A percentile compares a stretch with the other conserved stretches of the same genome.
phyloP scores from a whole-genome alignment of 2,113 vertebrate genomes.

The Corythaixoides concolor region DNA sequence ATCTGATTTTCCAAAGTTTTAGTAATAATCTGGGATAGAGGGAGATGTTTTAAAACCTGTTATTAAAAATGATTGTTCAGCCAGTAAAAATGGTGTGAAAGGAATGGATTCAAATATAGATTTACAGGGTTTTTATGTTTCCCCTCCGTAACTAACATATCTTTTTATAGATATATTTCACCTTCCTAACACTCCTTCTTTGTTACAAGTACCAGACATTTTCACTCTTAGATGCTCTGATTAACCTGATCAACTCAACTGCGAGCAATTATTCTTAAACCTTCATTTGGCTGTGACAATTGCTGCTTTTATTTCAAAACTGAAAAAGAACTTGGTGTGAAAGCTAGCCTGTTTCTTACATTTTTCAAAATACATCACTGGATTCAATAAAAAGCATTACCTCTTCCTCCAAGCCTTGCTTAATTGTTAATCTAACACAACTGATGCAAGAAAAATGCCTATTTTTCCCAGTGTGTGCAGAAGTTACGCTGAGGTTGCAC shows the following conservation, averaged over 20 bases:
- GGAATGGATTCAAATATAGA: not conserved
- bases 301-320: not conserved
- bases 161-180: not conserved
- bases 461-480: not conserved
- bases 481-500: not conserved
- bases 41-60: not conserved
- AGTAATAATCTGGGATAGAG: not conserved
- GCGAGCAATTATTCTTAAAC: not conserved
- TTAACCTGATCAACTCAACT: not conserved
- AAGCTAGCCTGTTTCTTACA: not conserved
- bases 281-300: not conserved
- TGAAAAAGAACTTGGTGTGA: not conserved
- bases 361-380: not conserved
- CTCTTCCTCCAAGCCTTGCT: not conserved
- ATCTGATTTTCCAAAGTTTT: not conserved
- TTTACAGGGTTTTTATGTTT: constrained; percentile 12
- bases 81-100: not conserved
- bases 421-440: not conserved
- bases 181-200: not conserved
- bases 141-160: not conserved
- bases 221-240: not conserved
- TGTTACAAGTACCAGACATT: not conserved
- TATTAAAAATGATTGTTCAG: not conserved
- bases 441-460: not conserved
- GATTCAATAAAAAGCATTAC: not conserved